Conservation (phyloP, 2,888 invertebrate species). For the Prosopocoilus inquinatus region DNA sequence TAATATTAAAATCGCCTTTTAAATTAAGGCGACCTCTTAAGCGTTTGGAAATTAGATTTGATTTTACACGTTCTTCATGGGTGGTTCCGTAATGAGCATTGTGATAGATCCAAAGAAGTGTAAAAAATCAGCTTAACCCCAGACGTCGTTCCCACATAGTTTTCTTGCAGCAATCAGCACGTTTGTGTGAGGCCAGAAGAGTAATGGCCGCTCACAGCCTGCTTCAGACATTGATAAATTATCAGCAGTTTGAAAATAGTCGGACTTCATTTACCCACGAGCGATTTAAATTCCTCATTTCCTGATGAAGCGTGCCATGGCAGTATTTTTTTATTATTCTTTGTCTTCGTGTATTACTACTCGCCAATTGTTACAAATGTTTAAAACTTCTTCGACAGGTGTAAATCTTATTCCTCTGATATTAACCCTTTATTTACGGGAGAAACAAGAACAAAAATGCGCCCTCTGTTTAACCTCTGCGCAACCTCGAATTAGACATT, state of each 20-base stretch:
- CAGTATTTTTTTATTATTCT: conserved; percentile 13
- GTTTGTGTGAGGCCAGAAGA: conserved; percentile 44
- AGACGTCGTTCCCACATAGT: conserved; percentile 39
- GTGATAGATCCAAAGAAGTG: conserved; percentile 18
- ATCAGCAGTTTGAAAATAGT: conserved; percentile 44
- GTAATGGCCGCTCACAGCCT: conserved; percentile 43
- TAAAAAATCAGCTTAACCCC: conserved; percentile 21
- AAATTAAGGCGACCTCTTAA: no score
- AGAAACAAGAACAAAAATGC: no score
- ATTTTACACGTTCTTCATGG: conserved; percentile 14
- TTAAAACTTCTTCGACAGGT: no score
- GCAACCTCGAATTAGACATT: conserved; percentile 25
- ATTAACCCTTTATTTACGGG: no score
- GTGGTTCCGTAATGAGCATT: conserved; percentile 19
- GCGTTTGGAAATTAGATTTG: not conserved
- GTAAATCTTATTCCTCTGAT: no score
- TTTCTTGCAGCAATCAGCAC: conserved; percentile 45
- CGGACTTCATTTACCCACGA: conserved; percentile 43
- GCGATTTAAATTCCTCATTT: conserved; percentile 42
- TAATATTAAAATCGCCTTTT: no score
- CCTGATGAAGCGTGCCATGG: conserved; percentile 34
- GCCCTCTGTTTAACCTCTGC: not conserved
- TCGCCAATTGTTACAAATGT: no score
- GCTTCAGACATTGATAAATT: conserved; percentile 44
- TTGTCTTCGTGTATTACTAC: no score